Base-by-base conservation (phyloP, 2,113 vertebrate species). In the Dipodomys spectabilis region DNA sequence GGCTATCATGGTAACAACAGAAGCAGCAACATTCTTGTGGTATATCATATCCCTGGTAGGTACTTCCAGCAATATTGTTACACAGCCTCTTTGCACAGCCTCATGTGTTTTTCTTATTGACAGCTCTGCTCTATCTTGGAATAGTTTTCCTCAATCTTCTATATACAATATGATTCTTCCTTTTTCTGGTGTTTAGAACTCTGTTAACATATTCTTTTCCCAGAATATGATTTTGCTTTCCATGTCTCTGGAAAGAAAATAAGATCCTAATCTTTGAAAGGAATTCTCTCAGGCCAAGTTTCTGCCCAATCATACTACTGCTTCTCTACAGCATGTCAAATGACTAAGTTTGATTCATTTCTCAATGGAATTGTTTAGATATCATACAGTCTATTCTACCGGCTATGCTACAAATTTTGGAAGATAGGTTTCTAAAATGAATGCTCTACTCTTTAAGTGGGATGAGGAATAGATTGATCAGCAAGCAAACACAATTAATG, bases 141-240 rank as follows among this genome's bases (percentile, higher is more conserved):
- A 88, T 72, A 57, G n/a, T 68, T 73, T 69, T 22, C 20, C n/a
- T 67, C 64, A 67, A 71, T 75, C 19, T 82, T 92, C 74, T 44
- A 67, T 68, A 39, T 77, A 32, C 20, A 11, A 68, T 75, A 25
- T 0, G 15, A 75, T 86, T 65, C 45, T 18, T 90, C 7, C 16
- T 80, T 78, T 87, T 86, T 64, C 57, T 77, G 6, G 67, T 80
- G n/a, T 60, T 95, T 84, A 67, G 35, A 67, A 82, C 19, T 88
- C 62, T 83, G 11, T 91, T 39, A 88, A 53, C 44, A 22, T 65
- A 62, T 64, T 86, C 60, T 91, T 91, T 92, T 71, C n/a, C 86
- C 3, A 74, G 57, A 82, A 35, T 86, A 32, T 67, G 83, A 83
- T 64, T 91, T 92, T 62, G 19, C 84, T 92, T 93, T 81, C 22